Conservation (phyloP, 2,797 vertebrate genomes). For the Prunella strophiata region DNA sequence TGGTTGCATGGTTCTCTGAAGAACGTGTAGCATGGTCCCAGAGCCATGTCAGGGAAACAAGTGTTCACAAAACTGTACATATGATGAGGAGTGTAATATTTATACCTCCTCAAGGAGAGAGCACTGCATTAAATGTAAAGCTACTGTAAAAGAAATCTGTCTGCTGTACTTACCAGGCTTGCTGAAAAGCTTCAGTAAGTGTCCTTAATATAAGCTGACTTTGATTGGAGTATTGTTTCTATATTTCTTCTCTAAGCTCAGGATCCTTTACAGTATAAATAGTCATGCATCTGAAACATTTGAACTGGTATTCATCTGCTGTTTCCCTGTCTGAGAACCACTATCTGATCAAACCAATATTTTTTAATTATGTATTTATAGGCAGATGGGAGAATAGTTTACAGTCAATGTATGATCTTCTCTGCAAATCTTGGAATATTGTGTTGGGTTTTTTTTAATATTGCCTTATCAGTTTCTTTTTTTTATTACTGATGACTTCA, state of each 20-base stretch:
- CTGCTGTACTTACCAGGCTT: neutral
- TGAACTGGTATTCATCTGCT: constrained; percentile 72
- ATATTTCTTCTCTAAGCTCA: constrained; percentile 58
- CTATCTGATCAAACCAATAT: constrained; percentile 79
- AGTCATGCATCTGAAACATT: constrained; percentile 64
- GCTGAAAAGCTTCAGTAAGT: neutral
- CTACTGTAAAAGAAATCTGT: constrained; percentile 9
- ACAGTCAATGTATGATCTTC: constrained; percentile 70
- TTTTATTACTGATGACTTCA: constrained; percentile 83
- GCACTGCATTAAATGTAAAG: constrained; percentile 3
- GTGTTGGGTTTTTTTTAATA: constrained; percentile 70
- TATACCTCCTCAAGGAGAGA: constrained; percentile 11
- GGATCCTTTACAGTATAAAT: constrained; percentile 70
- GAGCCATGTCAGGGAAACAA: neutral
- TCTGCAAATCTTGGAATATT: constrained; percentile 71
- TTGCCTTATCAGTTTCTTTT: constrained; percentile 75
- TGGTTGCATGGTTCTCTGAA: neutral
- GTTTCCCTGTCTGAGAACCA: constrained; percentile 60
- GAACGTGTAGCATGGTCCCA: accelerated
- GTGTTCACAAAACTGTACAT: neutral
- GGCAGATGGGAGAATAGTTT: constrained; percentile 76
- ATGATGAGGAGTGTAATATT: neutral
- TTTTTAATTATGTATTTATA: constrained; percentile 79
- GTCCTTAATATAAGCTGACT: constrained; percentile 27
- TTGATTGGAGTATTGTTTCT: constrained; percentile 50